Percentiles rank a stretch among this genome's conserved stretches.
These are phyloP conservation scores for Chlorops oryzae DNA, from an alignment of 1,140 invertebrate genomes.

Conservation along the genomic window DNA sequence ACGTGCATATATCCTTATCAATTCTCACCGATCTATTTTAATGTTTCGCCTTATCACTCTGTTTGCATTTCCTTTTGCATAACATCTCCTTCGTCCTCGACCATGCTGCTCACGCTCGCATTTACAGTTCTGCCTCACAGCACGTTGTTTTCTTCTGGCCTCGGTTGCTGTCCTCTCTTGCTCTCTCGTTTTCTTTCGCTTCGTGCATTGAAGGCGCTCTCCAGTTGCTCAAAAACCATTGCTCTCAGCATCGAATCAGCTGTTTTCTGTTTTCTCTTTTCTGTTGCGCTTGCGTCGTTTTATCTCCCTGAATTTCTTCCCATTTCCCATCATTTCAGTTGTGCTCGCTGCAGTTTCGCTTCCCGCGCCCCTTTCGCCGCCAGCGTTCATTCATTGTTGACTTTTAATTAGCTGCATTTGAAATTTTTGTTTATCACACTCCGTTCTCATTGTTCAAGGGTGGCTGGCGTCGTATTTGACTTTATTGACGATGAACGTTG, in stretches of 20 bases:
- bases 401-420: conserved; percentile 47
- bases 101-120: no score
- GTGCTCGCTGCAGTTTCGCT: not conserved
- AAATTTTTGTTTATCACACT: conserved; percentile 31
- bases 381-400: conserved; percentile 30
- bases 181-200: no score
- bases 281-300: conserved; percentile 41
- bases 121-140: no score
- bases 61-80: conserved; percentile 41
- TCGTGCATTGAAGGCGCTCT: no score
- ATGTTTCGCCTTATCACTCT: conserved; percentile 38
- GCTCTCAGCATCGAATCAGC: conserved; percentile 25
- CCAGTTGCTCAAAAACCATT: no score
- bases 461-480: not conserved
- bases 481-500: conserved; percentile 9
- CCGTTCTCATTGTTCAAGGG: conserved; percentile 4
- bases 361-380: not conserved
- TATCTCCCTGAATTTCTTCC: conserved; percentile 10
- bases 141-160: no score
- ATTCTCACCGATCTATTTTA: conserved; percentile 36
- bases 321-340: not conserved
- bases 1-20: conserved; percentile 23
- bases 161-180: no score
- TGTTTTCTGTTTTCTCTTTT: no score
- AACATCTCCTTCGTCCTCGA: no score